Base-by-base conservation (phyloP, 1,140 invertebrate species). In the Octopus bimaculoides region DNA sequence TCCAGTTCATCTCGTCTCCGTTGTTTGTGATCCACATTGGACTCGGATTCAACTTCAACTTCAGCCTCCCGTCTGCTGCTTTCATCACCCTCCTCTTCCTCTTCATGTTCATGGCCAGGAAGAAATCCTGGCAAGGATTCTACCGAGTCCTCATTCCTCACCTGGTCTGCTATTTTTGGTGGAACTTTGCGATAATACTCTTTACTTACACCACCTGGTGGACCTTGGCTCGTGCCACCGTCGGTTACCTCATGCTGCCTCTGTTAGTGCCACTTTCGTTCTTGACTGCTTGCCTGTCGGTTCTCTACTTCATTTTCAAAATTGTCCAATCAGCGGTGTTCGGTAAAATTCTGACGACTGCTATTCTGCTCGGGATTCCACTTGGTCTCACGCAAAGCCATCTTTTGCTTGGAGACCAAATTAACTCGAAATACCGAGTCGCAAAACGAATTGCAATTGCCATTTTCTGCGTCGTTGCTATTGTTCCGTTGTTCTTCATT, bases 91-190 rank as follows among this genome's bases (percentile, higher is more conserved):
- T 96, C 77, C 94, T 94, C 0, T 85, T 93, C 0, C 92, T 96
- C 20, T 92, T 96, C 76, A 83, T 93, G 0, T 91, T 93, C 82
- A 94, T 96, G 92, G 94, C 95, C 2, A 91, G 92, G 0, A 91
- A 93, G 55, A 92, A 94, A 14, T 92, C 92, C 75, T 96, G 95
- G 94, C 92, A 93, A 77, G 95, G 95, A 1, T 93, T 93, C 14
- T 95, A 95, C 84, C 93, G 93, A 79, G 93, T 92, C 54, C 89
- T 96, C 0, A 93, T 96, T 66, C 95, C 95, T 0, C 95, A 96
- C 89, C 95, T 95, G 75, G 94, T 96, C 0, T 95, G 94, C 0
- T 91, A 96, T 7, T 95, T 94, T 84, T 96, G 95, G 95, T 93
- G 95, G 86, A 95, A 96, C 84, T 93, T 96, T 12, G 84, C 85